Evolutionary conservation across 2,888 invertebrate species (phyloP).

Genomic region (Syritta pipiens): DNA sequence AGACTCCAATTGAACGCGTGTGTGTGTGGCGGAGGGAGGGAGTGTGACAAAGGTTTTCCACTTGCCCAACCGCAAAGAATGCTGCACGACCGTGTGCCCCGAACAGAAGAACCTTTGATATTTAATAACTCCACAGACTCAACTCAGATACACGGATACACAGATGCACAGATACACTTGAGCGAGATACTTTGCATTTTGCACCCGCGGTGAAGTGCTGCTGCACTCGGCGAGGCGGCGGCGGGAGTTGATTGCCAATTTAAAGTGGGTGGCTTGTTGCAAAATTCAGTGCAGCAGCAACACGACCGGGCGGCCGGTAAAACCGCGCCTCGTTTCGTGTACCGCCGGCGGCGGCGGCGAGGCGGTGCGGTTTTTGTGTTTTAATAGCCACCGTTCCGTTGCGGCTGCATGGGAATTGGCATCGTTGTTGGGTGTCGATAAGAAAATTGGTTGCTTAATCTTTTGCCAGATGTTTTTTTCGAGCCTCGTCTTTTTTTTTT

Average conservation of each 20-base stretch:
- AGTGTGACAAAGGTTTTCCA: slow-evolving; percentile 64
- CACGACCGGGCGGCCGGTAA: neutral
- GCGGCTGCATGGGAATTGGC: slow-evolving; percentile 1
- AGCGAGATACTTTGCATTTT: slow-evolving; percentile 52
- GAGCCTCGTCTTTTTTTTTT: slow-evolving; percentile 1
- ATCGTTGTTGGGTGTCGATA: slow-evolving; percentile 37
- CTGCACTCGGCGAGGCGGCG: slow-evolving; percentile 8
- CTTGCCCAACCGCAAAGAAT: slow-evolving; percentile 68
- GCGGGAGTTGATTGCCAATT: slow-evolving; percentile 47
- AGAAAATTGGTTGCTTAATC: slow-evolving; percentile 62
- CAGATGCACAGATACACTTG: slow-evolving; percentile 45
- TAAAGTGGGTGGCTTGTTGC: slow-evolving; percentile 53
- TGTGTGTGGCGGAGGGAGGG: neutral
- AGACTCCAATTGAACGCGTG: no score
- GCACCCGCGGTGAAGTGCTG: neutral
- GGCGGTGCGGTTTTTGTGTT: slow-evolving; percentile 25
- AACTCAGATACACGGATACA: slow-evolving; percentile 39
- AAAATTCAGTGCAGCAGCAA: slow-evolving; percentile 17
- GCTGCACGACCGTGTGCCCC: slow-evolving; percentile 13
- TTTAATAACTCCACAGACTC: slow-evolving; percentile 68
- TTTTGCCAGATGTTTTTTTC: slow-evolving; percentile 49
- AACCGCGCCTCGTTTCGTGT: neutral
- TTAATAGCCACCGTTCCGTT: slow-evolving; percentile 17
- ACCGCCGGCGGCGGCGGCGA: neutral
- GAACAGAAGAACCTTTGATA: slow-evolving; percentile 66